These are phyloP conservation scores for Psittacara wagleri DNA, from an alignment of 2,113 vertebrate species.

Conservation along the genomic window DNA sequence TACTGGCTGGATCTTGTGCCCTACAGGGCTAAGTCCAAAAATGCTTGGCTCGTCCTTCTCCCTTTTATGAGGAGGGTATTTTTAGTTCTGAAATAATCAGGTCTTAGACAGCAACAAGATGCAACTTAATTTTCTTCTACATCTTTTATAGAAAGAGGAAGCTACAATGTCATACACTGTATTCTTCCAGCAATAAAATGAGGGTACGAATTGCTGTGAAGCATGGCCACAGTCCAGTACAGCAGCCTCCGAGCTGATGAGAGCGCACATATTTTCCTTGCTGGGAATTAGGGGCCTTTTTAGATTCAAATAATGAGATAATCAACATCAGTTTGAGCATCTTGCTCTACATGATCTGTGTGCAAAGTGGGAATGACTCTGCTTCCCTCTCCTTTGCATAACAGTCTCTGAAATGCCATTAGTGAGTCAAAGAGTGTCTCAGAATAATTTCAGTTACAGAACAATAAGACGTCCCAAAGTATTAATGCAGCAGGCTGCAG, in stretches of 20 bases:
- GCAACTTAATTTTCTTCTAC: not conserved
- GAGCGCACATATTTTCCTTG: not conserved
- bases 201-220: not conserved
- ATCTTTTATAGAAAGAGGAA: not conserved
- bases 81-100: not conserved
- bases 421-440: not conserved
- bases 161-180: accelerated
- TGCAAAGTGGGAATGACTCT: not conserved
- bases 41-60: not conserved
- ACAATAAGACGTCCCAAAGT: not conserved
- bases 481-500: not conserved
- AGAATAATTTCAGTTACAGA: not conserved
- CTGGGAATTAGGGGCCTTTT: constrained; percentile 41
- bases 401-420: not conserved
- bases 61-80: not conserved
- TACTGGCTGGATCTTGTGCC: not conserved
- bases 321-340: constrained; percentile 3
- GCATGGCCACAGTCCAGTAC: not conserved
- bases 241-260: not conserved
- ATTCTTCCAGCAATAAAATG: not conserved
- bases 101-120: not conserved
- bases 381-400: not conserved
- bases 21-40: not conserved
- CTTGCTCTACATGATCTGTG: not conserved
- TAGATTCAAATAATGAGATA: not conserved